phyloP scores from a whole-genome alignment of 2,113 vertebrate genomes.

The Corapipo altera region DNA sequence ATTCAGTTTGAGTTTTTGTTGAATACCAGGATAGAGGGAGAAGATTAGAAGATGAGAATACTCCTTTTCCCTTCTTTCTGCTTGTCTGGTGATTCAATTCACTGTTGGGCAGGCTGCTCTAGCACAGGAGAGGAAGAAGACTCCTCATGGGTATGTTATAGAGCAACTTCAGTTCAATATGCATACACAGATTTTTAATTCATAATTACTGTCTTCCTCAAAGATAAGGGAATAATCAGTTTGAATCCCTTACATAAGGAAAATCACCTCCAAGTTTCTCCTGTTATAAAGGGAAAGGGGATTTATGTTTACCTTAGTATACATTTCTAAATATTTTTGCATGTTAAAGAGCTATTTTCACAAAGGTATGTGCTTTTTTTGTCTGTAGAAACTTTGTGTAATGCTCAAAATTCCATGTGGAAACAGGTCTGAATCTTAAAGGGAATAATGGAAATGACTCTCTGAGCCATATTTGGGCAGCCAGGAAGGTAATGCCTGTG shows the following conservation, averaged over 20 bases:
- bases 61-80: background rate
- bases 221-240: background rate
- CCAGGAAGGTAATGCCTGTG: background rate
- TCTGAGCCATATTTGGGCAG: background rate
- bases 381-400: background rate
- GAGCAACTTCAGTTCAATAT: background rate
- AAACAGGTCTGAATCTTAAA: background rate
- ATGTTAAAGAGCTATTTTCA: background rate
- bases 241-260: background rate
- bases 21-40: background rate
- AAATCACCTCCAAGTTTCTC: background rate
- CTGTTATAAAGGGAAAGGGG: background rate
- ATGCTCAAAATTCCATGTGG: background rate
- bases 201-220: background rate
- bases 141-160: background rate
- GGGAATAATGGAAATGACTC: background rate
- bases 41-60: background rate
- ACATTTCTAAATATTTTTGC: background rate
- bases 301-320: background rate
- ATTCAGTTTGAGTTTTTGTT: background rate
- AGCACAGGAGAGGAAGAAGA: background rate
- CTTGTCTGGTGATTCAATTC: background rate
- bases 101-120: background rate
- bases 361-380: fast-evolving
- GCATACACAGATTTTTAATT: background rate